These are phyloP conservation scores for Bugula neritina DNA, from an alignment of 2,888 invertebrate genomes.

Conservation along the genomic window DNA sequence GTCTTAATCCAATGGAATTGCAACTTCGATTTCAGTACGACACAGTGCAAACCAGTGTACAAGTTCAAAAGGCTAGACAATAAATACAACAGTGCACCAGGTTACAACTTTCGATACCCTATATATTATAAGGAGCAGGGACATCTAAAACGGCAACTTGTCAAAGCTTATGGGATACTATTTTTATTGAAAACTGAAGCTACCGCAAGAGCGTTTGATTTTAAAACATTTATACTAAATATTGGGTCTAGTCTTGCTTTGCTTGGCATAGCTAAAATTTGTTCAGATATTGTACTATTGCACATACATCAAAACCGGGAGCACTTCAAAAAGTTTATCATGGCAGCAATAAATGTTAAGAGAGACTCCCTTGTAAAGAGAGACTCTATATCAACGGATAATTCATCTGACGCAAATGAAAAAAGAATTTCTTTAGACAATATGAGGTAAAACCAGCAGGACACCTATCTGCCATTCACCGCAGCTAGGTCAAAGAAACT, in stretches of 20 bases:
- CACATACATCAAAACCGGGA: background rate
- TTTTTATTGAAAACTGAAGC: slow-evolving; percentile 55
- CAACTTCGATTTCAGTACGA: slow-evolving; percentile 53
- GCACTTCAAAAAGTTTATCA: background rate
- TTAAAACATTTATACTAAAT: slow-evolving; percentile 55
- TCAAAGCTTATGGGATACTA: slow-evolving; percentile 55
- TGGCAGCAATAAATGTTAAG: background rate
- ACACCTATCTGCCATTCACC: no score
- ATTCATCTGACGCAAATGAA: no score
- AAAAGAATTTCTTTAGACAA: no score
- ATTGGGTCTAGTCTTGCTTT: slow-evolving; percentile 57
- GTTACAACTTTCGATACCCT: slow-evolving; percentile 39
- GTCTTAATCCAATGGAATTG: slow-evolving; percentile 56
- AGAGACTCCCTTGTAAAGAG: background rate
- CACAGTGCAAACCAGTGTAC: slow-evolving; percentile 54
- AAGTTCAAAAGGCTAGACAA: slow-evolving; percentile 55
- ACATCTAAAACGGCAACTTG: slow-evolving; percentile 48
- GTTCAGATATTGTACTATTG: background rate
- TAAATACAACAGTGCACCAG: slow-evolving; percentile 30
- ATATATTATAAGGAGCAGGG: slow-evolving; percentile 48
- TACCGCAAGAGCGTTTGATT: slow-evolving; percentile 55
- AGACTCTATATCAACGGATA: background rate
- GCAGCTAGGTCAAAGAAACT: no score
- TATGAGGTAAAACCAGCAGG: no score
- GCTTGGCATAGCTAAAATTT: slow-evolving; percentile 43